phyloP scores from a whole-genome alignment of 1,140 invertebrate species.

The Colletes gigas region DNA sequence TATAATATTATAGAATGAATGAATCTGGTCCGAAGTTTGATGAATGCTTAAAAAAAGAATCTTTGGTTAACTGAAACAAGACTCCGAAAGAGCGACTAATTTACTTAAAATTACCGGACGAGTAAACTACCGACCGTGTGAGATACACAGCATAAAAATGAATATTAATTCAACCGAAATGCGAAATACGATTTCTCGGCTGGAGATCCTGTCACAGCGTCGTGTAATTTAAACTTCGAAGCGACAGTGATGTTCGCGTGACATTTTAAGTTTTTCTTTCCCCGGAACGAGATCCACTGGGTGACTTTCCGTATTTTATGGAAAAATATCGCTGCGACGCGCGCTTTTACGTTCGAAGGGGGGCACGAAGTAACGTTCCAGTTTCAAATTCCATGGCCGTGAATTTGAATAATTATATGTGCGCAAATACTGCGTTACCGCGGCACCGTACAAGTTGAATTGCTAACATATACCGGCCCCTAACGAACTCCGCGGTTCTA shows the following conservation, averaged over 20 bases:
- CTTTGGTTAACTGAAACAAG: too few species aligned
- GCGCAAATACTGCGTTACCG: slow-evolving; percentile 66
- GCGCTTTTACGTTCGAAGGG: slow-evolving; percentile 10
- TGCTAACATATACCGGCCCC: slow-evolving; percentile 63
- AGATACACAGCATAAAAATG: too few species aligned
- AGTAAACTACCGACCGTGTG: too few species aligned
- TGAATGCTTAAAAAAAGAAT: too few species aligned
- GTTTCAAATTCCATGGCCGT: slow-evolving; percentile 64
- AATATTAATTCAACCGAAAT: too few species aligned
- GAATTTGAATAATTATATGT: slow-evolving; percentile 75
- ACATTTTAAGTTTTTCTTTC: slow-evolving; percentile 21
- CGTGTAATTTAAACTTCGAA: not conserved
- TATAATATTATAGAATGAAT: too few species aligned
- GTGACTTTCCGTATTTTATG: slow-evolving; percentile 19
- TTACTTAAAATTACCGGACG: too few species aligned
- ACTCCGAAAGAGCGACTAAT: too few species aligned
- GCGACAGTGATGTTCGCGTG: not conserved
- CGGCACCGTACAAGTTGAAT: slow-evolving; percentile 60
- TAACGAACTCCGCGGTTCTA: slow-evolving; percentile 64
- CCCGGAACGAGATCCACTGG: not conserved
- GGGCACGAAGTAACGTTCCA: slow-evolving; percentile 32
- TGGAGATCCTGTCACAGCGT: too few species aligned
- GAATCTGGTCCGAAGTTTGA: too few species aligned
- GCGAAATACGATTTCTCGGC: too few species aligned
- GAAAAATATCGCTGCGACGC: slow-evolving; percentile 34